These are phyloP conservation scores for Oreonectes daqikongensis DNA, from an alignment of 2,797 vertebrate species.

Conservation along the genomic window DNA sequence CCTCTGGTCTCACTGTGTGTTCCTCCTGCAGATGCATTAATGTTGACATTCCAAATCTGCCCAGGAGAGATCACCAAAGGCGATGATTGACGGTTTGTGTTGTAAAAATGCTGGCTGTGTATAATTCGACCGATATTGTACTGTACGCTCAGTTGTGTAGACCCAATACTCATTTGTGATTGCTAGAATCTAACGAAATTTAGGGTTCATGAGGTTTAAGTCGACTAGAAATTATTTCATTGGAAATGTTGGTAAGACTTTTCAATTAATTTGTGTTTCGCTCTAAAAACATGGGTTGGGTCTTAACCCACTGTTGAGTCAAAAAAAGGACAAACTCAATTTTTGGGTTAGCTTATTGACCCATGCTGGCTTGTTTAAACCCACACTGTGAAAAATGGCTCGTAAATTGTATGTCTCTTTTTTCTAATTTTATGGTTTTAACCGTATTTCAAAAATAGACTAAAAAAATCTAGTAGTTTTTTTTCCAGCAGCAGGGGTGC, in stretches of 20 bases:
- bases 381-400: too few species aligned
- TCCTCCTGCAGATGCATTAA: constrained; percentile 77
- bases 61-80: constrained; percentile 67
- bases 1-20: constrained; percentile 71
- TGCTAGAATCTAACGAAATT: constrained; percentile 23
- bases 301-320: too few species aligned
- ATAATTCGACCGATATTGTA: constrained; percentile 71
- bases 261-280: too few species aligned
- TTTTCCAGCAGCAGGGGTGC: too few species aligned
- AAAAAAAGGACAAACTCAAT: too few species aligned
- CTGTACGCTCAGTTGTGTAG: not conserved
- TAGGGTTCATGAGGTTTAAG: constrained; percentile 9
- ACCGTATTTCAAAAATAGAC: too few species aligned
- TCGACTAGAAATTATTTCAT: not conserved
- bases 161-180: constrained; percentile 23
- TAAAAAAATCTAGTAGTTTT: too few species aligned
- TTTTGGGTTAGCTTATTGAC: too few species aligned
- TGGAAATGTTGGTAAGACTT: not conserved
- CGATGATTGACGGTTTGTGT: constrained; percentile 74
- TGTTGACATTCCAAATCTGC: constrained; percentile 74
- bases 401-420: too few species aligned
- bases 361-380: too few species aligned
- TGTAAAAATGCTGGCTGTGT: constrained; percentile 67
- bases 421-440: too few species aligned
- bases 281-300: too few species aligned